A percentile compares a stretch with the other conserved stretches of the same genome.
Conservation (phyloP, 2,797 vertebrate genomes). For the Lutra lutra region DNA sequence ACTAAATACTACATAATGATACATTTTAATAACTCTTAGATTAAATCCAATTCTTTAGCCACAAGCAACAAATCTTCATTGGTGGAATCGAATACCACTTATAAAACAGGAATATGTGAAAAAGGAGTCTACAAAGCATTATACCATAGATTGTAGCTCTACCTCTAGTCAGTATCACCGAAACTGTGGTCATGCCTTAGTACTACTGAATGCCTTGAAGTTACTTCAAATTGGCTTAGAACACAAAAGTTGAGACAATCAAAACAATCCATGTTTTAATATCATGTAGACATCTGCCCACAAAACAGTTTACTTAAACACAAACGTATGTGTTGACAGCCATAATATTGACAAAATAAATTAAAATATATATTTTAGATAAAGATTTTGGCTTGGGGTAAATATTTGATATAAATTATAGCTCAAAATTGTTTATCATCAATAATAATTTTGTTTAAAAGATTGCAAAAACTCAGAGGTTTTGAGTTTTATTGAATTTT, state of each 20-base stretch:
- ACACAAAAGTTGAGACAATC: neutral
- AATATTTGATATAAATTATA: neutral
- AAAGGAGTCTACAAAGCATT: neutral
- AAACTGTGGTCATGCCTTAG: neutral
- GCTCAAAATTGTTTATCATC: neutral
- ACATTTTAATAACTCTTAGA: neutral
- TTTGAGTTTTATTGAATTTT: neutral
- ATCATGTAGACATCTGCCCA: neutral
- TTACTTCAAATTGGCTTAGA: neutral
- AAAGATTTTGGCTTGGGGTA: neutral
- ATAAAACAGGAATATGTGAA: neutral
- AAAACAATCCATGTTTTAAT: slow-evolving; percentile 9
- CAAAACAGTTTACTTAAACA: slow-evolving; percentile 22
- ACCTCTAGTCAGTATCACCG: neutral
- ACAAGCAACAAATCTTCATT: neutral
- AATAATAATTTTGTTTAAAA: neutral
- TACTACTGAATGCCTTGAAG: neutral
- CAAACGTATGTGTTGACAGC: slow-evolving; percentile 17
- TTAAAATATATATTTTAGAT: slow-evolving; percentile 3
- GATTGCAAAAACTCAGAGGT: neutral
- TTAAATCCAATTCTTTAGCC: neutral
- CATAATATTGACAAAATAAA: slow-evolving; percentile 31
- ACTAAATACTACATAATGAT: neutral
- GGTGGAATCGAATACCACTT: neutral
- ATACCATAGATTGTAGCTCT: neutral